Evolutionary conservation across 2,888 invertebrate genomes (phyloP).

Genomic region (Lapara coniferarum): DNA sequence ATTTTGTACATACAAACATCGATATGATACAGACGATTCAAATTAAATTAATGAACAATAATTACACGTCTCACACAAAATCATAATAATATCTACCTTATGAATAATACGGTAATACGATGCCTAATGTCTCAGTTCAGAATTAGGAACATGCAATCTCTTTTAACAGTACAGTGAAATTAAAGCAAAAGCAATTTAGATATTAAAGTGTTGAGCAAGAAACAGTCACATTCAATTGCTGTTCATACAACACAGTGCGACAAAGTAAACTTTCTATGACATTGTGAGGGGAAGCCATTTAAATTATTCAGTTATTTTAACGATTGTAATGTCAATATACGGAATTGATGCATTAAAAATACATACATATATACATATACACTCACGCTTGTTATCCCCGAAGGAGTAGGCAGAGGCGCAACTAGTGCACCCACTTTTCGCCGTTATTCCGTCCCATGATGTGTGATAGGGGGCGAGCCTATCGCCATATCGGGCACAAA

Average conservation of each 20-base stretch:
- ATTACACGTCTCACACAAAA: not conserved
- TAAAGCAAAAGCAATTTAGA: constrained; percentile 11
- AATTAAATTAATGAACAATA: constrained; percentile 5
- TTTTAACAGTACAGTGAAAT: constrained; percentile 2
- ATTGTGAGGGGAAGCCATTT: not conserved
- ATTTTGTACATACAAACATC: not conserved
- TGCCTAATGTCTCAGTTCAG: constrained; percentile 5
- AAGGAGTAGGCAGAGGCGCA: no score
- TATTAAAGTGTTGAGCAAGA: constrained; percentile 22
- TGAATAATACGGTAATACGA: not conserved
- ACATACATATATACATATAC: no score
- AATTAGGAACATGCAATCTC: constrained; percentile 1
- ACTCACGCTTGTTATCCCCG: no score
- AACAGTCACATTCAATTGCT: constrained; percentile 8
- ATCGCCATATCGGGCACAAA: no score
- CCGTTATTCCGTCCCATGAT: no score
- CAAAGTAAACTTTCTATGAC: constrained; percentile 8
- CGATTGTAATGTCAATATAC: not conserved
- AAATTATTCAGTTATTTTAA: not conserved
- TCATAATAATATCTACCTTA: not conserved
- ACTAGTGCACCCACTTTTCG: no score
- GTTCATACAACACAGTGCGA: constrained; percentile 14
- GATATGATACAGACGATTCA: not conserved
- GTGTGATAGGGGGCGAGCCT: no score
- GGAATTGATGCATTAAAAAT: no score